Evolutionary conservation across 1,140 invertebrate genomes (phyloP).

Genomic region (Diploscapter pachys): DNA sequence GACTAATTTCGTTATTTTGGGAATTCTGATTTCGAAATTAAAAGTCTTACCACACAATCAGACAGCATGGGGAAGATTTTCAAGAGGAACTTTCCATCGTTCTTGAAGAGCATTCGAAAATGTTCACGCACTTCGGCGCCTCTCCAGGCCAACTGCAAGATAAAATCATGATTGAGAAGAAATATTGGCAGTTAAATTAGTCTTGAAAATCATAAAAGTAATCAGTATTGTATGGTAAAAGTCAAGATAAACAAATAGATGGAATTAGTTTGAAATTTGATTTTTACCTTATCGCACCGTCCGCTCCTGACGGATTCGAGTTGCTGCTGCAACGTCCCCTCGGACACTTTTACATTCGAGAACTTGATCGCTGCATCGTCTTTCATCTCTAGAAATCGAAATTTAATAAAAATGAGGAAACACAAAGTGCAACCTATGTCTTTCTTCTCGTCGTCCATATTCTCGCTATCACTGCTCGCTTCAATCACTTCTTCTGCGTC

Average conservation of each 20-base stretch:
- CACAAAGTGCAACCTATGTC: neutral
- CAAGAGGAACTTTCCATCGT: conserved; percentile 72
- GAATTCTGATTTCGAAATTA: neutral
- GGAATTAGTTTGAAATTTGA: neutral
- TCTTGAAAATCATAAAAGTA: no score
- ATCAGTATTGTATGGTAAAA: no score
- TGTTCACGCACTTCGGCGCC: conserved; percentile 65
- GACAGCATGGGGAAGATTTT: conserved; percentile 73
- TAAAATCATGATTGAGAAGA: neutral
- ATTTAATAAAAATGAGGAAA: neutral
- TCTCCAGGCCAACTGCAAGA: conserved; percentile 48
- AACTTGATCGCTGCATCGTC: neutral
- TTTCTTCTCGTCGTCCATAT: conserved; percentile 12
- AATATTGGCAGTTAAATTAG: no score
- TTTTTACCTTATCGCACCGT: conserved; percentile 16
- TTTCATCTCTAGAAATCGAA: conserved; percentile 1
- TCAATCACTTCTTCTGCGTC: conserved; percentile 14
- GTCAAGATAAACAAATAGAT: no score
- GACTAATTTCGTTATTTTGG: no score
- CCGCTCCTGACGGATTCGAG: conserved; percentile 15
- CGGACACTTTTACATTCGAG: neutral
- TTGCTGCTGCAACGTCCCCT: conserved; percentile 14
- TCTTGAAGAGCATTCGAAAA: conserved; percentile 73
- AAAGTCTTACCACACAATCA: conserved; percentile 50
- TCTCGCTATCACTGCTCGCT: conserved; percentile 17